phyloP scores from a whole-genome alignment of 2,888 invertebrate species.

The Sesia apiformis region DNA sequence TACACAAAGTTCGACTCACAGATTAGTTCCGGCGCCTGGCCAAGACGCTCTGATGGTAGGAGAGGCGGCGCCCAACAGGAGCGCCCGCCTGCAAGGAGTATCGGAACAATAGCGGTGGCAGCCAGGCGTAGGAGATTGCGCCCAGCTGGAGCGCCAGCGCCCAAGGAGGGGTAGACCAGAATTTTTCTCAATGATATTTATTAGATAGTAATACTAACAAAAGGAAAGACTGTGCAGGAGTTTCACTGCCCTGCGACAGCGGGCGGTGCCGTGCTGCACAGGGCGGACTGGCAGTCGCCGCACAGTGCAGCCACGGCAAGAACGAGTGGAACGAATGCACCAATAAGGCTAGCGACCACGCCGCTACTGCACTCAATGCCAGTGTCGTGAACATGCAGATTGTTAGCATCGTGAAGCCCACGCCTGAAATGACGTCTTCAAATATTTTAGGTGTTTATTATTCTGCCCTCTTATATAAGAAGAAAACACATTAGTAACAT shows the following conservation, averaged over 20 bases:
- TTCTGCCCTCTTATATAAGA: too few relatives aligned
- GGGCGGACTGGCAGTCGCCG: constrained; percentile 41
- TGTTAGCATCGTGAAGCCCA: constrained; percentile 52
- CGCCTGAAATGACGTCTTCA: constrained; percentile 23
- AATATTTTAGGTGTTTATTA: too few relatives aligned
- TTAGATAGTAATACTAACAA: constrained; percentile 28
- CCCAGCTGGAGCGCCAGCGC: too few relatives aligned
- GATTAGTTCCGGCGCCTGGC: too few relatives aligned
- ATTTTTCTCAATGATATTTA: neutral
- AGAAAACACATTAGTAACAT: too few relatives aligned
- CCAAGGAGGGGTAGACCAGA: too few relatives aligned
- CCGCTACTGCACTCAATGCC: constrained; percentile 38
- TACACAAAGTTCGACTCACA: too few relatives aligned
- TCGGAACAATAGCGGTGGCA: too few relatives aligned
- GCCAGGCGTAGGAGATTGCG: too few relatives aligned
- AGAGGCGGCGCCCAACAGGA: too few relatives aligned
- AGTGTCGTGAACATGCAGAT: constrained; percentile 42
- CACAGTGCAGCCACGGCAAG: constrained; percentile 66
- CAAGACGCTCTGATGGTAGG: too few relatives aligned
- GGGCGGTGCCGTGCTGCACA: constrained; percentile 59
- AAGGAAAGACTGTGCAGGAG: constrained; percentile 56
- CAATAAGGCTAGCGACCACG: constrained; percentile 49
- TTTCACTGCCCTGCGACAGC: constrained; percentile 37
- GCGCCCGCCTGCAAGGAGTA: too few relatives aligned
- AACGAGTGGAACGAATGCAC: constrained; percentile 56